Conservation (phyloP, 2,888 invertebrate genomes). For the Kuschelorhynchus macadamiae region DNA sequence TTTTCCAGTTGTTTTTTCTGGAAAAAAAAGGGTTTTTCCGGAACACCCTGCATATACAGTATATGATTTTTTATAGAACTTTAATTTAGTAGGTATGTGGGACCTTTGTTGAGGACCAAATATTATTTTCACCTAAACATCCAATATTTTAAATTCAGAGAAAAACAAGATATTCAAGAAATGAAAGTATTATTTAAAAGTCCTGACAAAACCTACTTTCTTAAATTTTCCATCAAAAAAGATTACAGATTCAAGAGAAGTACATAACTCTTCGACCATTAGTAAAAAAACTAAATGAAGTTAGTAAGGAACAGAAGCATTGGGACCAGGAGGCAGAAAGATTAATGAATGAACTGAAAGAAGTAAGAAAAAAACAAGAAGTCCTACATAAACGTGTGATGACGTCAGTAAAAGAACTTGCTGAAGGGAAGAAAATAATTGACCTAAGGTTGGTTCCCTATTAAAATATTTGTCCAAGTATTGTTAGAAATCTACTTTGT, state of each 20-base stretch:
- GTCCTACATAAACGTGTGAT: conserved; percentile 61
- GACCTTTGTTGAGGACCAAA: conserved; percentile 55
- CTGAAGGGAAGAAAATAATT: conserved; percentile 61
- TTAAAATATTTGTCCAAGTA: no score
- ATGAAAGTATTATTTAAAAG: neutral
- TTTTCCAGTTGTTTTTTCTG: no score
- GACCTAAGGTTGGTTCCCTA: conserved; percentile 64
- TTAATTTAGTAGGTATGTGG: conserved; percentile 11
- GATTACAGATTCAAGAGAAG: conserved; percentile 68
- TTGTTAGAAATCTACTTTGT: no score
- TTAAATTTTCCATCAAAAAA: conserved; percentile 52
- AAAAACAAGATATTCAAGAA: conserved; percentile 44
- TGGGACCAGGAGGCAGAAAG: conserved; percentile 63
- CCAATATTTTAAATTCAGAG: neutral
- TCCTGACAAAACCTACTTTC: neutral
- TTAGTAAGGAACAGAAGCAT: conserved; percentile 62
- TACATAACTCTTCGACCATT: conserved; percentile 65
- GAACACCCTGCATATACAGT: no score
- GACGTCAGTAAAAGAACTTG: conserved; percentile 60
- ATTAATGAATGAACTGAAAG: conserved; percentile 61
- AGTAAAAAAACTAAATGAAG: conserved; percentile 63
- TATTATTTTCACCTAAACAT: conserved; percentile 50
- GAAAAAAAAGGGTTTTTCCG: no score
- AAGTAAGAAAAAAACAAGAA: conserved; percentile 60
- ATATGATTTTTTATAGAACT: neutral